Evolutionary conservation across 1,140 invertebrate species (phyloP), one percentile per base, ranked within the genome.

Genomic region (Atta texana): DNA sequence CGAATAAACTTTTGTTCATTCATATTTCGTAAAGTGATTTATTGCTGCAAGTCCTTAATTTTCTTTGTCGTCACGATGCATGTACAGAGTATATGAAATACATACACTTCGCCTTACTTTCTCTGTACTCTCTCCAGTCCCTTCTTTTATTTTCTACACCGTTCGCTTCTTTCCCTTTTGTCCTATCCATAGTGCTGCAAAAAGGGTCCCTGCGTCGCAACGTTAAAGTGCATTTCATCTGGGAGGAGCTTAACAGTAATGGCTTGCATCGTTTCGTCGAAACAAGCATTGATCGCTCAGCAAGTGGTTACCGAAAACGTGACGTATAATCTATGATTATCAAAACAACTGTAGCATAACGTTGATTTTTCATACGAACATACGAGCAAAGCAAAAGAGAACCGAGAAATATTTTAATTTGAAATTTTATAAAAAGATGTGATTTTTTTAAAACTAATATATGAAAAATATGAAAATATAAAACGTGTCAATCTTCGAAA

Each of bases 221-320:
- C 72, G 82, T 87, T 87, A 87, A 87, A 87, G 81, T 82, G 80
- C 69, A 34, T 59, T 81, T 78, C 80, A 63, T 57, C 31, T 78
- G 12, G 16, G 24, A 84, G 68, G 14, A 80, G 80, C 80, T 80
- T 63, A 61, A 84, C 57, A 24, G 69, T 80, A 81, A 85, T 81
- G 78, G 68, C 81, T 88, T 84, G 84, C 66, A 88, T 88, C 86
- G 66, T 85, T 77, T 63, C 72, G 28, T 74, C n/a, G 34, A 59
- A 80, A 53, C 28, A 59, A 69, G 61, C 64, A 74, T 59, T 24
- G 64, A 86, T 53, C 74, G 59, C 66, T 31, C 63, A 10, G 63
- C 28, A 71, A 57, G 39, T 31, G 55, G 63, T 86, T 87, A 57
- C 34, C 68, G 24, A 80, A 85, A 66, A 74, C 71, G 39, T 71